Evolutionary conservation across 2,797 vertebrate species (phyloP).

Genomic region (Rousettus madagascariensis): DNA sequence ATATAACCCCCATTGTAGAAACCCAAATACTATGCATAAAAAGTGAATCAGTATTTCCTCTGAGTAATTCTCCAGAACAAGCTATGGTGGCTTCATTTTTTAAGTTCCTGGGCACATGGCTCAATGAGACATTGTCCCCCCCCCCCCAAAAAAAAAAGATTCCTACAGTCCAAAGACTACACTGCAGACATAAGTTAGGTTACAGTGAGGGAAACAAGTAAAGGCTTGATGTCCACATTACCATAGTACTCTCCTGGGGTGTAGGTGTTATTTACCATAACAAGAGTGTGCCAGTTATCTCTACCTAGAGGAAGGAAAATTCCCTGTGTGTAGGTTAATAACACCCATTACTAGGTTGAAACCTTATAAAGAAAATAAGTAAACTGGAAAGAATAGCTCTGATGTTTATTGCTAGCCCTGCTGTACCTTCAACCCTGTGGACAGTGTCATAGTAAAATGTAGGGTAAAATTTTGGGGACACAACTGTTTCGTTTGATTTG

Average conservation of each 20-base stretch:
- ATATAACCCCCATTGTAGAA: not conserved
- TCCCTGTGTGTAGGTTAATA: not conserved
- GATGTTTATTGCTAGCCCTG: not conserved
- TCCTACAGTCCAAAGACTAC: not conserved
- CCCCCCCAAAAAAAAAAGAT: not conserved
- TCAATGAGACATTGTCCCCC: not conserved
- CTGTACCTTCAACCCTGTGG: not conserved
- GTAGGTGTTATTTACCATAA: not conserved
- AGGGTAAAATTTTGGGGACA: not conserved
- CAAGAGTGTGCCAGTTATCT: not conserved
- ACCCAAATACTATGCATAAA: not conserved
- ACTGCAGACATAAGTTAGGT: not conserved
- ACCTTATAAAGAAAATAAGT: slow-evolving; percentile 8
- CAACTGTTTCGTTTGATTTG: not conserved
- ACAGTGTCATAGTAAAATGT: not conserved
- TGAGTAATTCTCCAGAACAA: not conserved
- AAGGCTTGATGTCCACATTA: not conserved
- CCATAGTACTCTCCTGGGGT: not conserved
- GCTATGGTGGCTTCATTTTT: not conserved
- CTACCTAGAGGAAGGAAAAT: not conserved
- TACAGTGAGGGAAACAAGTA: not conserved
- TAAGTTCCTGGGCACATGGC: not conserved
- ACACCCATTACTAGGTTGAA: not conserved
- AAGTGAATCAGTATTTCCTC: not conserved
- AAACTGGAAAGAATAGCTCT: not conserved